A percentile compares a stretch with the other conserved stretches of the same genome.
These are phyloP conservation scores for Acrossocheilus wenchowensis DNA, from an alignment of 2,797 vertebrate genomes.

Conservation along the genomic window DNA sequence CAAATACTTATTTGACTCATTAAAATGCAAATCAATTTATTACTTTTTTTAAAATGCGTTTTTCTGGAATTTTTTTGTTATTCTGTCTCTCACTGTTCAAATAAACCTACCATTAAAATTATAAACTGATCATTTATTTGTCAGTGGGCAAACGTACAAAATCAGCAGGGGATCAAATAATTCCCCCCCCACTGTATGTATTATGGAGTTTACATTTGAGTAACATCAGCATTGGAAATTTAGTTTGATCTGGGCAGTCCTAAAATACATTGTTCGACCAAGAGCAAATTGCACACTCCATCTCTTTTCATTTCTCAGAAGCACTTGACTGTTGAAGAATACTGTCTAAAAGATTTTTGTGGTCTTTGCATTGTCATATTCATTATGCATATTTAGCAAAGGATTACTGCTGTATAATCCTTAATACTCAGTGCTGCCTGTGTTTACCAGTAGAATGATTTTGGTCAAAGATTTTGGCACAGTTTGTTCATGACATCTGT, in stretches of 20 bases:
- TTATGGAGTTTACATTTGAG: background rate
- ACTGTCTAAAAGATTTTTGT: background rate
- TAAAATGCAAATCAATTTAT: too few species aligned
- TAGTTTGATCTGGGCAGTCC: background rate
- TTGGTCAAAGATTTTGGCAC: background rate
- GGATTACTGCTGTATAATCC: background rate
- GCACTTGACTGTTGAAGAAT: background rate
- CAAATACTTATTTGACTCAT: too few species aligned
- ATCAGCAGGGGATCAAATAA: too few species aligned
- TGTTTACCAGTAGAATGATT: background rate
- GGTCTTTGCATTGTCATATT: background rate
- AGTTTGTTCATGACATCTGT: background rate
- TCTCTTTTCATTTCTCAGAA: background rate
- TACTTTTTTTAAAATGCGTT: too few species aligned
- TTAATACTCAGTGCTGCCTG: background rate
- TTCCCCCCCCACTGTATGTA: too few species aligned
- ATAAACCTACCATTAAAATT: too few species aligned
- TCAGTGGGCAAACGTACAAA: too few species aligned
- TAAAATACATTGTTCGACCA: background rate
- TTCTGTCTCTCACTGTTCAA: too few species aligned
- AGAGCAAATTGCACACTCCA: background rate
- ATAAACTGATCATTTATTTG: too few species aligned
- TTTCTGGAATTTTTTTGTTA: too few species aligned
- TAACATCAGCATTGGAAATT: background rate
- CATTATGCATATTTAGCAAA: conserved; percentile 7